Conservation (phyloP, 2,113 vertebrate genomes). For the Nycticorax nycticorax region DNA sequence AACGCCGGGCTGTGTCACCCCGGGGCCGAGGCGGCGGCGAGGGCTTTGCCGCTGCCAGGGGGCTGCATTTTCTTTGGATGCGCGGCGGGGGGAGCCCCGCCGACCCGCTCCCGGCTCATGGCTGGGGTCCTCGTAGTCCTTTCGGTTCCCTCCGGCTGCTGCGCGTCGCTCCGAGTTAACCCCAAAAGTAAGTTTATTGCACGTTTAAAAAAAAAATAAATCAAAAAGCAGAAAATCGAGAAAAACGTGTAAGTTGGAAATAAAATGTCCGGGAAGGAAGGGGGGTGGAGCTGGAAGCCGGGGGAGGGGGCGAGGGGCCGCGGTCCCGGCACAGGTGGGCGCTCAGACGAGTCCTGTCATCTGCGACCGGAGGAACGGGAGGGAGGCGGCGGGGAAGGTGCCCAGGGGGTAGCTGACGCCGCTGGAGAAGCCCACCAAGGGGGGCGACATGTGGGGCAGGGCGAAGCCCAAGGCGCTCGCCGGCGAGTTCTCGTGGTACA, state of each 20-base stretch:
- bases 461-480: conserved; percentile 73
- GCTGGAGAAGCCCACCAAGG: conserved; percentile 79
- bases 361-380: conserved; percentile 86
- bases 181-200: conserved; percentile 62
- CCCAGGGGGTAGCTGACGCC: conserved; percentile 83
- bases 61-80: conserved; percentile 45
- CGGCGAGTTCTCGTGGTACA: conserved; percentile 87
- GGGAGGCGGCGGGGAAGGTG: conserved; percentile 81
- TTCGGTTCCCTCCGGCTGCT: neutral
- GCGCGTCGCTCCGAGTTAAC: neutral
- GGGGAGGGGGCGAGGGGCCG: neutral
- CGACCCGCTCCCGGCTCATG: neutral
- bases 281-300: conserved; percentile 4
- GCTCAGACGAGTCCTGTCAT: conserved; percentile 89
- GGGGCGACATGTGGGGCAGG: conserved; percentile 78
- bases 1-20: neutral
- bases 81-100: neutral
- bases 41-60: neutral
- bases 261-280: conserved; percentile 5
- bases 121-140: neutral
- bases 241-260: conserved; percentile 9
- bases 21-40: too few relatives aligned
- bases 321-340: neutral
- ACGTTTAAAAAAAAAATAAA: neutral
- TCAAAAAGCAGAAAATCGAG: conserved; percentile 26